Conservation (phyloP, 2,113 vertebrate species). For the Siniperca knerii region DNA sequence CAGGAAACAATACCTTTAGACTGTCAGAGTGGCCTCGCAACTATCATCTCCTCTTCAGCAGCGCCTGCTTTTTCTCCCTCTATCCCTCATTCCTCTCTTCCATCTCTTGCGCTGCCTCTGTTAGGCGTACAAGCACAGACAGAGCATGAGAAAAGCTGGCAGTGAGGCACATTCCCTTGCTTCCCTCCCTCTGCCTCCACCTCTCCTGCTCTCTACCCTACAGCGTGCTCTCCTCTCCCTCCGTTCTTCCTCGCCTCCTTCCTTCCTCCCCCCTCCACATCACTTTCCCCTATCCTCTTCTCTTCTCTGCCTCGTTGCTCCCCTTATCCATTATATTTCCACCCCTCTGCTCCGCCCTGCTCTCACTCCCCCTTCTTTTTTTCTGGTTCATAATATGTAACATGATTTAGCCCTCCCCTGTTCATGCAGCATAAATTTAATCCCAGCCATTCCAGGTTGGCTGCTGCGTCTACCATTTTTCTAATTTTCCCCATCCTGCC, state of each 20-base stretch:
- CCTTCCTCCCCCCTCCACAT: slow-evolving; percentile 17
- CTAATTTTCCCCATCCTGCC: slow-evolving; percentile 44
- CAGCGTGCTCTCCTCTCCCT: slow-evolving; percentile 44
- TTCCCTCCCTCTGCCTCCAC: slow-evolving; percentile 52
- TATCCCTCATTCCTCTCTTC: slow-evolving; percentile 30
- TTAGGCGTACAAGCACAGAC: slow-evolving; percentile 55
- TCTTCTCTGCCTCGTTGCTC: slow-evolving; percentile 67
- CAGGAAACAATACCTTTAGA: slow-evolving; percentile 49
- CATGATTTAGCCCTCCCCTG: slow-evolving; percentile 79
- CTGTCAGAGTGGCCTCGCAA: slow-evolving; percentile 24
- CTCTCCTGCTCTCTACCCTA: slow-evolving; percentile 60
- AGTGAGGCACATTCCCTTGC: slow-evolving; percentile 63
- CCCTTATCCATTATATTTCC: slow-evolving; percentile 76
- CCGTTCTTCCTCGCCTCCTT: slow-evolving; percentile 7
- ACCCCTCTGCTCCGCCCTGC: slow-evolving; percentile 56
- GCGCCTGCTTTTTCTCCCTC: slow-evolving; percentile 23
- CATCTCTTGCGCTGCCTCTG: slow-evolving; percentile 37
- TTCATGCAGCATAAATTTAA: slow-evolving; percentile 82
- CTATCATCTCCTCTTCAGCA: slow-evolving; percentile 37
- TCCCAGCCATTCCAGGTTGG: slow-evolving; percentile 74
- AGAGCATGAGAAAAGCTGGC: slow-evolving; percentile 74
- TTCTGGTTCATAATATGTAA: slow-evolving; percentile 79
- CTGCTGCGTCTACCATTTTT: slow-evolving; percentile 61
- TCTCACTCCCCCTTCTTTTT: slow-evolving; percentile 41
- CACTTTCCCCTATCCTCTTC: slow-evolving; percentile 20